Evolutionary conservation across 2,888 invertebrate species (phyloP), one percentile per base, ranked within the genome.

Genomic region (Clivina fossor): DNA sequence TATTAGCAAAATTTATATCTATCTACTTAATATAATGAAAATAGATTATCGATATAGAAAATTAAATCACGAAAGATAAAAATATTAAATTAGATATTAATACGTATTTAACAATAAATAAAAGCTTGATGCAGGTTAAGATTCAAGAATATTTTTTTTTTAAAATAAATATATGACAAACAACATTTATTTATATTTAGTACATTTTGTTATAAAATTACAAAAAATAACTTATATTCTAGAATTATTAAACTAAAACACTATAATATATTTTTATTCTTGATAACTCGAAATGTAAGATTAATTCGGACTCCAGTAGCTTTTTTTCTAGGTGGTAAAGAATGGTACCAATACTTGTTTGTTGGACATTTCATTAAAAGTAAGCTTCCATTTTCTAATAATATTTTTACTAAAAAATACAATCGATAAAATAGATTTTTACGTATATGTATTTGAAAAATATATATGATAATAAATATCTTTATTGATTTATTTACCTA

Each of bases 321-420:
- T 56, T 71, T 78, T 67, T 82, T 84, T 24, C 84, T 73, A 3
- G 71, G 71, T 0, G 86, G 87, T 57, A 87, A 69, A 3, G 83
- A 81, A 69, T 87, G 86, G 68, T 85, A 86, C 86, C 87, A 87
- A 62, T 76, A 71, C 48, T 77, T 74, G 64, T 87, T 88, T 1
- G 86, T 86, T 0, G 86, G 86, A 9, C 81, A 78, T 66, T 85
- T 83, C 86, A 87, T 86, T 53, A 86, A 64, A 43, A 87, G 70
- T 28, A 87, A 66, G 66, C 84, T 83, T 3, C 87, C 86, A 67
- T 84, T 80, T 61, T 83, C 78, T 63, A 87, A 71, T 47, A 74
- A 71, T 8, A 86, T 66, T 68, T 80, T 83, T 2, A 81, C 80
- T 80, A 74, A 47, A 70, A 69, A 50, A 55, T 57, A 57, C 43